Base-by-base conservation (phyloP, 2,888 invertebrate species). In the Caradrina kadenii region DNA sequence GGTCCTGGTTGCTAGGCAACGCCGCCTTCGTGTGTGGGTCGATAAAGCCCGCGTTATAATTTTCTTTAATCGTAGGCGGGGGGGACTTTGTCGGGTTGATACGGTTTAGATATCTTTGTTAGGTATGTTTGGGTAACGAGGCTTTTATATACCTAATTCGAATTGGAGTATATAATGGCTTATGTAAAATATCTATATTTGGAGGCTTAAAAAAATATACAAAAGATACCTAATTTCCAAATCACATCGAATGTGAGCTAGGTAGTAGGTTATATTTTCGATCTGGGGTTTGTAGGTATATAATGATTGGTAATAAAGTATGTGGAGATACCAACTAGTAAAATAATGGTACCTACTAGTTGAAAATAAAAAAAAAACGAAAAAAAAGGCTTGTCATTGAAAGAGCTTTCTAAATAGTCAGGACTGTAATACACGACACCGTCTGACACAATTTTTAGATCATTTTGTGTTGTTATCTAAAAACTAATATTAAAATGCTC, bases 1-100 rank as follows among this genome's bases (percentile, higher is more conserved):
- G 85, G 84, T 81, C 87, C 88, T 88, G 87, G 94, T 94, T 94
- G 94, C 95, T 91, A 93, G 91, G 95, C 90, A 82, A 95, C 94
- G 87, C 87, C 91, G 92, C 91, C 93, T 93, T 93, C 87, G 86
- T 86, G 82, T 79, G 82, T 80, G 90, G 94, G 92, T 94, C 94
- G 94, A 94, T 94, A 94, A 88, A 86, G 88, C 89, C 83, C 82
- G 89, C 89, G 89, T 90, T 91, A 91, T 93, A 92, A 93, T 93
- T 94, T 94, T 94, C 94, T 93, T 94, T 93, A 93, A 93, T 91
- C 91, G 89, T 79, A 83, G 87, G 88, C 79, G 88, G 86, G 86
- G n/a, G 79, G 80, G 80, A 81, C 73, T 79, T 82, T 60, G 82
- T 85, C 78, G 83, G 81, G 79, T 81, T 87, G 88, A 88, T 88